phyloP scores from a whole-genome alignment of 2,797 vertebrate species.

The Malurus splendens region DNA sequence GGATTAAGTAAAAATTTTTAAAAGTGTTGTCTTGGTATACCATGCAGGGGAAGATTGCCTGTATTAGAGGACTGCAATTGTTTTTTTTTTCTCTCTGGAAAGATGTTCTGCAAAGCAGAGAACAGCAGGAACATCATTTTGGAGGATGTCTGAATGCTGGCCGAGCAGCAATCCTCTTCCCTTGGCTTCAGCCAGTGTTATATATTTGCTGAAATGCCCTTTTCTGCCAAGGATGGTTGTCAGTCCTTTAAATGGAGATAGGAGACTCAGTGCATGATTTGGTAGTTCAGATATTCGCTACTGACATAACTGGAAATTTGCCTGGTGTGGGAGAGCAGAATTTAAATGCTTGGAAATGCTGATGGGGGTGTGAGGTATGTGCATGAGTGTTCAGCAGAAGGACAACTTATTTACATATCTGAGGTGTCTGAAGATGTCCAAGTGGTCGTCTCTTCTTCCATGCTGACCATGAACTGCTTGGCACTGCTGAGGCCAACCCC shows the following conservation, averaged over 20 bases:
- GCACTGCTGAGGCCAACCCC: background rate
- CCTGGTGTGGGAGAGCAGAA: background rate
- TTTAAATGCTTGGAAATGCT: background rate
- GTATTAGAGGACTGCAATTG: background rate
- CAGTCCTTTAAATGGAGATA: background rate
- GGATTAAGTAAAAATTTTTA: background rate
- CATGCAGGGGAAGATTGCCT: background rate
- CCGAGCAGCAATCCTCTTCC: background rate
- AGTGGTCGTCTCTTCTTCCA: background rate
- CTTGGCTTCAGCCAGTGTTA: background rate
- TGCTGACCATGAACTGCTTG: background rate
- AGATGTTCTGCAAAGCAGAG: background rate
- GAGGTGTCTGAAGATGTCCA: background rate
- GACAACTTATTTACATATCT: background rate
- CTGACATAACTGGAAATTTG: conserved; percentile 6
- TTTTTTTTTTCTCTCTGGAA: background rate
- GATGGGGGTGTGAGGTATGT: background rate
- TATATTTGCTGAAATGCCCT: background rate
- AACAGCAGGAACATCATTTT: background rate
- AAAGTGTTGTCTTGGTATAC: background rate
- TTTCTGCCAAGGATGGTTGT: background rate
- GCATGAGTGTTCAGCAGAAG: background rate
- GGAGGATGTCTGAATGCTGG: background rate
- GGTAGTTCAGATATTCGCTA: background rate
- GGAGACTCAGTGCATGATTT: background rate